Percentiles rank a stretch among this genome's conserved stretches.
Conservation (phyloP, 2,888 invertebrate species). For the Hololepta plana region DNA sequence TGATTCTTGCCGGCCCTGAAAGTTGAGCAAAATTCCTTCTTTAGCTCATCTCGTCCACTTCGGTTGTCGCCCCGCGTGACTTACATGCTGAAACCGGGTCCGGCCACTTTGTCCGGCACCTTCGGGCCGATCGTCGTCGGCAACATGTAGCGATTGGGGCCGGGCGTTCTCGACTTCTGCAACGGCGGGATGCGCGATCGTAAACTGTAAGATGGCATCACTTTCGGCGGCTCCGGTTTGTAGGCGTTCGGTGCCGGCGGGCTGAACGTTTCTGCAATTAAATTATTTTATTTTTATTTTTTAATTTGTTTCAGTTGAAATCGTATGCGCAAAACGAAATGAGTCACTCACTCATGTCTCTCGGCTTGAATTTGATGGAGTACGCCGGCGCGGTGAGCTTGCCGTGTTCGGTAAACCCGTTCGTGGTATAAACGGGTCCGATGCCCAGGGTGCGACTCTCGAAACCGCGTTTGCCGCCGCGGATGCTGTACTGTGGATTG, state of each 20-base stretch:
- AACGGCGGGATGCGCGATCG: slow-evolving; percentile 24
- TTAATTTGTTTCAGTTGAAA: too few species aligned
- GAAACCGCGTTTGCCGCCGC: slow-evolving; percentile 20
- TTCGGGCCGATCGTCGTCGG: slow-evolving; percentile 33
- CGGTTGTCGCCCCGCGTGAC: slow-evolving; percentile 7
- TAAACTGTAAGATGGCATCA: too few species aligned
- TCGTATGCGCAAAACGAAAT: too few species aligned
- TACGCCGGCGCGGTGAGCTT: slow-evolving; percentile 32
- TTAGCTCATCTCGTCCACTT: slow-evolving; percentile 3
- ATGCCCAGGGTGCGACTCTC: slow-evolving; percentile 20
- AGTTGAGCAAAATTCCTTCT: slow-evolving; percentile 1
- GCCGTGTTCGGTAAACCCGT: slow-evolving; percentile 30
- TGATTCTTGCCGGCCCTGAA: slow-evolving; percentile 10
- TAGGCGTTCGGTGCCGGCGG: slow-evolving; percentile 49
- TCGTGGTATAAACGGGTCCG: slow-evolving; percentile 30
- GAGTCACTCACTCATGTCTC: slow-evolving; percentile 9
- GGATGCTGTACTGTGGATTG: slow-evolving; percentile 46
- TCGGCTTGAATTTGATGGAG: slow-evolving; percentile 13
- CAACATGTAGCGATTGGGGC: slow-evolving; percentile 39
- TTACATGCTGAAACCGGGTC: slow-evolving; percentile 34
- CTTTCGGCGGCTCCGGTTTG: too few species aligned
- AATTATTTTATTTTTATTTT: too few species aligned
- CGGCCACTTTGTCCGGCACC: slow-evolving; percentile 30
- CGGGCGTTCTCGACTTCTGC: slow-evolving; percentile 28
- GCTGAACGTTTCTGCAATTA: slow-evolving; percentile 16